Evolutionary conservation across 2,888 invertebrate genomes (phyloP), one percentile per base, ranked within the genome.

Genomic region (Phaonia tiefii): DNA sequence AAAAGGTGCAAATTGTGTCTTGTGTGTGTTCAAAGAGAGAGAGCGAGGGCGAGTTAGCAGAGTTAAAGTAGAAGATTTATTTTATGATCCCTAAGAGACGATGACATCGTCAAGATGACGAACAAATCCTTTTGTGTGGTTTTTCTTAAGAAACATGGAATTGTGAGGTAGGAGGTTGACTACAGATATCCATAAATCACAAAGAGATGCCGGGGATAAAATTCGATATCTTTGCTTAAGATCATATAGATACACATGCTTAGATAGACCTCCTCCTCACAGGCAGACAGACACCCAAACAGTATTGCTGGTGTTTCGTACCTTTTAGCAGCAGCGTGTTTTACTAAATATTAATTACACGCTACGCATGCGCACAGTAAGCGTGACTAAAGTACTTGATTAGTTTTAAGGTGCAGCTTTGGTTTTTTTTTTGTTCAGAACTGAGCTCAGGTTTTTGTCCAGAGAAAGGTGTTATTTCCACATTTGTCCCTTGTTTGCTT

Each of bases 1-100:
- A 69, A 66, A 77, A 63, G 67, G 73, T 78, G 73, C 51, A 78
- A 78, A 78, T 73, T 63, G 44, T 66, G n/a, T 49, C 20, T 72
- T 72, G 44, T 26, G 13, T 15, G 25, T 58, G 31, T n/a, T n/a
- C 3, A n/a, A 8, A 26, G 49, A 10, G 31, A 49, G 39, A 11
- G 17, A 20, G 8, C 26, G n/a, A n/a, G n/a, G n/a, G n/a, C n/a
- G n/a, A n/a, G n/a, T n/a, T n/a, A n/a, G n/a, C 15, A 56, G n/a
- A 54, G 22, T 25, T 15, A 46, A 46, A 60, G 31, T 39, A 54
- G 22, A 56, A 17, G 56, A 56, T 70, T 25, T 58, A 26, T 20
- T 39, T 70, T 58, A 26, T 56, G 63, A 69, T 44, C 31, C 31
- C 8, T 31, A 31, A 8, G 31, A 31, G 1, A 10, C 22, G 22